Evolutionary conservation across 2,113 vertebrate genomes (phyloP), one percentile per base, ranked within the genome.

Genomic region (Cyanistes caeruleus): DNA sequence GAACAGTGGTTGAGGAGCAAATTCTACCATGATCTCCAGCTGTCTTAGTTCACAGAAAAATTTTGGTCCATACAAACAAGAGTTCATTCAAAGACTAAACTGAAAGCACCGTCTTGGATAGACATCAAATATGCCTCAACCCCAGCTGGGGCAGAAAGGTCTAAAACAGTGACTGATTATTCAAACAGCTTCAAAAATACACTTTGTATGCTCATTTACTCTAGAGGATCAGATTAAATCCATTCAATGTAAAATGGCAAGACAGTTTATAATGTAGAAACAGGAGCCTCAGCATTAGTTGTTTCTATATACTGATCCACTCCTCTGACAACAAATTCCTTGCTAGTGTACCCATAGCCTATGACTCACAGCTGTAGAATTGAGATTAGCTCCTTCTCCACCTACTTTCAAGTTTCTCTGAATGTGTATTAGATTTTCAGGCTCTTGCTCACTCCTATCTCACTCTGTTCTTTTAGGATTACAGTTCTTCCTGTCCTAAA

Each of bases 351-450:
- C 68, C 80, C 87, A 21, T 51, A 89, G 69, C 28, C 67, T 76
- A 4, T 93, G 92, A 94, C 58, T 96, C 92, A 72, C 49, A 92
- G 24, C 49, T 89, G 68, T 72, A 93, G 69, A 93, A 89, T 37
- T 84, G 69, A 95, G 60, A 72, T 89, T 94, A 89, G 49, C 58
- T 92, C 80, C 65, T 91, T 69, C 53, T 68, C 83, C 84, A 81
- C 65, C 64, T 70, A 65, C 64, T 87, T 94, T 44, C 37, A 84
- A 80, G 20, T 88, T 51, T 90, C 48, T 84, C 68, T 78, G 25
- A 84, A 53, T 49, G 48, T 35, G 39, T 85, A 12, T 84, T 73
- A 84, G 60, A 78, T 89, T 93, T 90, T 84, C 16, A 8, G 37
- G 80, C 68, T 81, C 63, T 89, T 94, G 80, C 59, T 95, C 76